phyloP scores from a whole-genome alignment of 2,888 invertebrate species.

The Eurois occulta region DNA sequence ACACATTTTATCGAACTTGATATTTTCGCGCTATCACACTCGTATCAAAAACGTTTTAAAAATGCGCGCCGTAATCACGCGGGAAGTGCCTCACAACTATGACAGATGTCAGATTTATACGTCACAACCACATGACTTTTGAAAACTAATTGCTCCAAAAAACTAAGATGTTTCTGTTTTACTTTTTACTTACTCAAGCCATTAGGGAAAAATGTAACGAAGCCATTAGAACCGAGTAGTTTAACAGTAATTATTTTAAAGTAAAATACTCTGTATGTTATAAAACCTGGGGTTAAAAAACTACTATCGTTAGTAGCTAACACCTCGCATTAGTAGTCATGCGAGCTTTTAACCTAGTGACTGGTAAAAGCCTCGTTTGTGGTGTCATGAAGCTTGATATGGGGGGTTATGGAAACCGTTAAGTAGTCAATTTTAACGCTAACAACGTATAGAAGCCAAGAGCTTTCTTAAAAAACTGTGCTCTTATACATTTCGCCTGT shows the following conservation, averaged over 20 bases:
- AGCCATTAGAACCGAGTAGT: conserved; percentile 29
- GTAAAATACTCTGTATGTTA: conserved; percentile 41
- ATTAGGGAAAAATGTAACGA: conserved; percentile 51
- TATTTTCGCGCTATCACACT: too few species aligned
- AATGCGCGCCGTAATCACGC: too few species aligned
- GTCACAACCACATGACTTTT: too few species aligned
- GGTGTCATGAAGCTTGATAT: conserved; percentile 17
- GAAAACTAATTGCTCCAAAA: conserved; percentile 9
- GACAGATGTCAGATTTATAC: too few species aligned
- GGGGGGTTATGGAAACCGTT: conserved; percentile 8
- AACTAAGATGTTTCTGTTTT: conserved; percentile 9
- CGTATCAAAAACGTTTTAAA: too few species aligned
- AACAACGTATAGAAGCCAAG: neutral
- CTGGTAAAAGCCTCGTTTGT: conserved; percentile 26
- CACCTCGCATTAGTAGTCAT: conserved; percentile 43
- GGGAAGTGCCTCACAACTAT: too few species aligned
- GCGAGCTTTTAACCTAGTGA: conserved; percentile 51
- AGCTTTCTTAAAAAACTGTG: neutral
- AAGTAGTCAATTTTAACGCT: conserved; percentile 10
- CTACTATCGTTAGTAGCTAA: conserved; percentile 15
- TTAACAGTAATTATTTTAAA: conserved; percentile 43
- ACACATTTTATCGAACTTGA: too few species aligned
- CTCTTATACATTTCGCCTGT: too few species aligned
- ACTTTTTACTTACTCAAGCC: conserved; percentile 19
- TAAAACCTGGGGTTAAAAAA: conserved; percentile 25